A percentile compares a stretch with the other conserved stretches of the same genome.
These are phyloP conservation scores for Apogon hyalosoma DNA, from an alignment of 2,797 vertebrate genomes.

Conservation along the genomic window DNA sequence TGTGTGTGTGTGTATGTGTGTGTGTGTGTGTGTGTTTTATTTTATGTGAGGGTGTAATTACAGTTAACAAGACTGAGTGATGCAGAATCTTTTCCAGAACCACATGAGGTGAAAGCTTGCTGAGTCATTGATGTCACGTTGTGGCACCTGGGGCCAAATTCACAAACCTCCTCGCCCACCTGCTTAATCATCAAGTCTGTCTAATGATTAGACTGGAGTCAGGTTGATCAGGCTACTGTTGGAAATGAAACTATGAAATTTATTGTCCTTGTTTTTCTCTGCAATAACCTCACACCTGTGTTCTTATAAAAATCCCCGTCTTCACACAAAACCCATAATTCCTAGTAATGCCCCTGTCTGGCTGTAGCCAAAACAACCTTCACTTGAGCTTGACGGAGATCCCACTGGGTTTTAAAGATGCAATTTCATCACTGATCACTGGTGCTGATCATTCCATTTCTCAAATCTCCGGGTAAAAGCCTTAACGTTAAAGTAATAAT, in stretches of 20 bases:
- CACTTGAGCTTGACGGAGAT: neutral
- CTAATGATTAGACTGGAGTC: conserved; percentile 11
- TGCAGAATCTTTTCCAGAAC: conserved; percentile 16
- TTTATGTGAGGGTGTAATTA: neutral
- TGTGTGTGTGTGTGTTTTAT: neutral
- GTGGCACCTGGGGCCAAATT: conserved; percentile 25
- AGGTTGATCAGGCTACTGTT: conserved; percentile 8
- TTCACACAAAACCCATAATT: conserved; percentile 1
- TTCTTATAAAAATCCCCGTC: conserved; percentile 8
- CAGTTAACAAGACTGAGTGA: conserved; percentile 17
- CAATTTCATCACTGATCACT: conserved; percentile 48
- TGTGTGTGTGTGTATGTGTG: neutral
- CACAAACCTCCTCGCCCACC: neutral
- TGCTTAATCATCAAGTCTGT: conserved; percentile 13
- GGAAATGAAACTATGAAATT: neutral
- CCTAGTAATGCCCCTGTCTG: conserved; percentile 1
- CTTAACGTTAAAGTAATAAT: conserved; percentile 21
- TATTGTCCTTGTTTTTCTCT: neutral
- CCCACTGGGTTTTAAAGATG: conserved; percentile 28
- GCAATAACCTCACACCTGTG: neutral
- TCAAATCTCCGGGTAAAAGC: conserved; percentile 13
- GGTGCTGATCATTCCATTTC: conserved; percentile 43
- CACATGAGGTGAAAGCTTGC: conserved; percentile 22
- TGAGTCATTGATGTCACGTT: conserved; percentile 49
- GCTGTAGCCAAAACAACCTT: conserved; percentile 9